These are phyloP conservation scores for Cerceris ruficornis DNA, from an alignment of 2,888 invertebrate species.

Conservation along the genomic window DNA sequence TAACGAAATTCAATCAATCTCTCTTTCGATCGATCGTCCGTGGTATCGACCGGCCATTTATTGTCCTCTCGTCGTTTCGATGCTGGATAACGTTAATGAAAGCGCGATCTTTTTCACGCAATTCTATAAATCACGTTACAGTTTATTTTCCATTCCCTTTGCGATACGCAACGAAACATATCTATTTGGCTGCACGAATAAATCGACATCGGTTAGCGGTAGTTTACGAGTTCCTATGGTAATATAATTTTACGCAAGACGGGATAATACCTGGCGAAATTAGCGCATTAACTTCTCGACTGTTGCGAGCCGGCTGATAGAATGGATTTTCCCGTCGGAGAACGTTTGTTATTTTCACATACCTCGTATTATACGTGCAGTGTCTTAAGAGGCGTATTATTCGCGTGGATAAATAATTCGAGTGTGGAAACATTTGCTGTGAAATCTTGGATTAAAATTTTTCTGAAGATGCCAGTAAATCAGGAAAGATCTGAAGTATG, in stretches of 20 bases:
- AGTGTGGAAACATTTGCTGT: neutral
- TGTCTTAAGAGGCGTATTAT: neutral
- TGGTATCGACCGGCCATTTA: conserved; percentile 53
- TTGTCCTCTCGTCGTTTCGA: conserved; percentile 43
- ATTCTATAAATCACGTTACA: conserved; percentile 32
- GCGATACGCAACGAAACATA: conserved; percentile 23
- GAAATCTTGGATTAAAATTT: neutral
- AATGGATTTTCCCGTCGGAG: neutral
- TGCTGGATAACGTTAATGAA: conserved; percentile 52
- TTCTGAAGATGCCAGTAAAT: no score
- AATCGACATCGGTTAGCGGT: conserved; percentile 15
- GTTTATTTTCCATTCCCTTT: conserved; percentile 10
- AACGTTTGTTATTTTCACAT: neutral
- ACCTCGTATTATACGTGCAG: neutral
- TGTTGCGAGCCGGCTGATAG: neutral
- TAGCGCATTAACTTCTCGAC: conserved; percentile 16
- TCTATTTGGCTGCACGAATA: conserved; percentile 23
- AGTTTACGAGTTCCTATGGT: neutral
- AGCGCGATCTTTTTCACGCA: conserved; percentile 29
- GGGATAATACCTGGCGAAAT: conserved; percentile 23
- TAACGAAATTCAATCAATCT: conserved; percentile 71
- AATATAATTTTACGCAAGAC: conserved; percentile 23
- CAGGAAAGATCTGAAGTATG: no score
- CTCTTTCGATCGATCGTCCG: conserved; percentile 52
- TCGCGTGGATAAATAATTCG: neutral